A percentile compares a stretch with the other conserved stretches of the same genome.
Evolutionary conservation across 1,140 invertebrate genomes (phyloP).

Genomic region (Tribolium madens): DNA sequence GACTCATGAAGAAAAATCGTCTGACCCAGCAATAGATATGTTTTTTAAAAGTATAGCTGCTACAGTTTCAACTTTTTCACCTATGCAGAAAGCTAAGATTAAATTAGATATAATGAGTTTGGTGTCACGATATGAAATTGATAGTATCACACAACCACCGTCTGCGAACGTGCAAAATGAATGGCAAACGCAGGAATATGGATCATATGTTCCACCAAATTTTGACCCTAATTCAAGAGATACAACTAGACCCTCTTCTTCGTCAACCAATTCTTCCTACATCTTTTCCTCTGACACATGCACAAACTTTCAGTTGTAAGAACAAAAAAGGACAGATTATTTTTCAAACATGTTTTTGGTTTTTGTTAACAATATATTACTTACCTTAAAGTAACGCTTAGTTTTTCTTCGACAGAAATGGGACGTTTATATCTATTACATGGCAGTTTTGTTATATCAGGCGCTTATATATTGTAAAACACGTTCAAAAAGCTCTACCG

Average conservation of each 20-base stretch:
- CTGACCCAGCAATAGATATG: slow-evolving; percentile 9
- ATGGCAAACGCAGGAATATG: not conserved
- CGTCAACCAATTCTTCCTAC: slow-evolving; percentile 1
- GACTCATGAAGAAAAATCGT: not conserved
- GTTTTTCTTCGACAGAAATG: slow-evolving; percentile 11
- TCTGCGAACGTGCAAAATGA: not conserved
- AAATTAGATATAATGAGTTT: slow-evolving; percentile 20
- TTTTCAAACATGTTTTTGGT: not conserved
- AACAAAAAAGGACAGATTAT: not conserved
- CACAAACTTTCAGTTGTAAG: not conserved
- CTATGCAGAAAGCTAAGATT: slow-evolving; percentile 4
- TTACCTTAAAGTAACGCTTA: slow-evolving; percentile 34
- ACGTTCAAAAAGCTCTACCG: not conserved
- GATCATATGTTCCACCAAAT: not conserved
- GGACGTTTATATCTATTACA: slow-evolving; percentile 9
- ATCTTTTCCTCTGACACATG: slow-evolving; percentile 7
- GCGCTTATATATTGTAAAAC: not conserved
- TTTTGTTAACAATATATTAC: not conserved
- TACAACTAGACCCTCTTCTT: too few relatives aligned
- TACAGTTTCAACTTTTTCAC: slow-evolving; percentile 9
- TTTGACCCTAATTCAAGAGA: too few relatives aligned
- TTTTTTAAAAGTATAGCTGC: slow-evolving; percentile 27
- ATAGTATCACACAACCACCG: not conserved
- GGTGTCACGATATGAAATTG: not conserved
- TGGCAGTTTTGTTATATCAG: not conserved